Base-by-base conservation (phyloP, 1,140 invertebrate species). In the Drosophila tristis region DNA sequence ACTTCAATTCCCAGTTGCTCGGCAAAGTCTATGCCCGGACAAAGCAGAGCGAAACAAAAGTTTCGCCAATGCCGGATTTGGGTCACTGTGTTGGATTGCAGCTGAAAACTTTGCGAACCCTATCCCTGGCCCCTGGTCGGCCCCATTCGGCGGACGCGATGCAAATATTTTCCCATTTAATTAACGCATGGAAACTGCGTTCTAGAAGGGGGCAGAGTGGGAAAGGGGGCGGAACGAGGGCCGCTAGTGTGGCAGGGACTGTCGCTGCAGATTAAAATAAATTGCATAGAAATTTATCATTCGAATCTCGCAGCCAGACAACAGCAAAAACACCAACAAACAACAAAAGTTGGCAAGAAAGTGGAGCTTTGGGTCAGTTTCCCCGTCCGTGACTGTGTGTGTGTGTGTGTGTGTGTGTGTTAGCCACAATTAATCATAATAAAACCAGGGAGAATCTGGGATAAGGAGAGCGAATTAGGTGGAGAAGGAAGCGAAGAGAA, bases 91-190 rank as follows among this genome's bases (percentile, higher is more conserved):
- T 87, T 74, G 65, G 74, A 73, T 78, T 74, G 73, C 81, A 82
- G 70, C 59, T 54, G 45, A 23, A 23, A 85, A 81, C 60, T 81
- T 86, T 78, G 1, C 61, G 16, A 67, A 47, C 47, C 67, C 66
- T 65, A 45, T 71, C 44, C 55, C 47, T 43, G 29, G n/a, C 53
- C 26, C 25, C 25, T 2, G 26, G 26, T 6, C 26, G 42, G n/a
- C 44, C 42, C 26, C 25, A 39, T 39, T 44, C 39, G 42, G 53
- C 2, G 31, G 31, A 25, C 20, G 50, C 47, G 67, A 81, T 89
- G 84, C 79, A 79, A 87, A 87, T 87, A 89, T 87, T 89, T 87
- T 89, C 79, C 35, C 79, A 77, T 87, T 87, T 87, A 87, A 87
- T 87, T 87, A 87, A 89, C 85, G 82, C 72, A 89, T 78, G 82